These are phyloP conservation scores for Apodemus agrarius DNA, from an alignment of 2,797 vertebrate species.

Conservation along the genomic window DNA sequence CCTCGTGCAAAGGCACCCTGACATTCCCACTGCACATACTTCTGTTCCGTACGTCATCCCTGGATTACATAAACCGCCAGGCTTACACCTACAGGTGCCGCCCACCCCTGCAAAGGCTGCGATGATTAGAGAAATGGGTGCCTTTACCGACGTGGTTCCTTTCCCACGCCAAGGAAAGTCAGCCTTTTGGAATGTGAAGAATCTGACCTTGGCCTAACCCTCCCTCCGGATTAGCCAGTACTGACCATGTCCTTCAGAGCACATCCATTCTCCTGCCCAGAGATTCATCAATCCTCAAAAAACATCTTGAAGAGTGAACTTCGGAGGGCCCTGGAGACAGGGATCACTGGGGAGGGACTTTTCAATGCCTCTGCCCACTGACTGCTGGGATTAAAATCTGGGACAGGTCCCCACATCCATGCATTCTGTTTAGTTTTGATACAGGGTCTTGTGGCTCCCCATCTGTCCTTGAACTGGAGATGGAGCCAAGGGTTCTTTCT, in stretches of 20 bases:
- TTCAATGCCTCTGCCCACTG: background rate
- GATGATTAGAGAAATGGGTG: background rate
- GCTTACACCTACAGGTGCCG: background rate
- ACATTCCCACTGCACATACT: accelerated
- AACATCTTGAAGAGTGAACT: background rate
- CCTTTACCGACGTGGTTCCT: background rate
- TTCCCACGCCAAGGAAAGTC: background rate
- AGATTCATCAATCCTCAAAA: background rate
- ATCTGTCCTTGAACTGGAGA: background rate
- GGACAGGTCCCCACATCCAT: too few species aligned
- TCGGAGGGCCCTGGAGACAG: background rate
- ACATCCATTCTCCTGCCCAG: accelerated
- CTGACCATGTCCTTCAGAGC: background rate
- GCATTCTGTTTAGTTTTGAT: background rate
- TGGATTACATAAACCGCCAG: background rate
- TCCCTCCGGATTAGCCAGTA: background rate
- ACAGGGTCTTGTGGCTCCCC: background rate
- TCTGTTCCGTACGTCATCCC: background rate
- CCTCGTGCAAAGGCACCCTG: background rate
- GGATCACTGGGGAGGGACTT: background rate
- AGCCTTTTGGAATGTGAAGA: background rate
- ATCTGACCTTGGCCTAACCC: background rate
- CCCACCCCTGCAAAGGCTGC: background rate
- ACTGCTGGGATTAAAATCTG: background rate
- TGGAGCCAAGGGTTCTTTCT: background rate